Base-by-base conservation (phyloP, 1,140 invertebrate genomes). In the Neodiprion fabricii region DNA sequence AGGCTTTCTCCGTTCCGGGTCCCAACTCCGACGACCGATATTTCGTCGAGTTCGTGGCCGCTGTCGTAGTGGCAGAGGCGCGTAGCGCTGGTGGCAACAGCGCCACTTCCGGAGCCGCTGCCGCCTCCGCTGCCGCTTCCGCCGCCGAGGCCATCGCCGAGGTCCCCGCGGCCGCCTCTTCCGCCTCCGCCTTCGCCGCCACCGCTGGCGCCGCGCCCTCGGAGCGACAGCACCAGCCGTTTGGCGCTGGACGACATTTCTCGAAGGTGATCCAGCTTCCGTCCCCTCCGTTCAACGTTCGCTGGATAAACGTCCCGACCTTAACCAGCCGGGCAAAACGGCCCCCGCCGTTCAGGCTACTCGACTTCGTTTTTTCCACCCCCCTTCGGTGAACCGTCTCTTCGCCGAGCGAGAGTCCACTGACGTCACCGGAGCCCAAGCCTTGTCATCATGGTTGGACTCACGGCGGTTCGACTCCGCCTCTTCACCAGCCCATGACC, bases 21-120 rank as follows among this genome's bases (percentile, higher is more conserved):
- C 75, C 90, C 90, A 40, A 40, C 28, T 28, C 90, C 92, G 69
- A 95, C 93, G 75, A 95, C 92, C 49, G 94, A 93, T 79, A 95
- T 95, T 87, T 95, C 93, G 79, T 95, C 93, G 69, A 95, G 88
- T 80, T 95, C 93, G 86, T 94, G 92, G 73, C 91, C 91, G 76
- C 89, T 90, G 79, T 91, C 91, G 77, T 87, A 87, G 74, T 87
- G 84, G 67, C 82, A 88, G 61, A 87, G 81, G 71, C 85, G 84
- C 48, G 87, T 88, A 9, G 86, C 87, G 74, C 88, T 89, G 73
- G 90, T 90, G 79, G 86, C 89, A 48, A 84, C 84, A 12, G 86
- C 87, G 67, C 88, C 84, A 70, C 89, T 89, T 74, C 89, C 85
- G 48, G 85, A 82, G 66, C 81, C 78, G 17, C 82, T 81, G 50